These are phyloP conservation scores for Pseudoatta argentina DNA, from an alignment of 1,140 invertebrate genomes.

Conservation along the genomic window DNA sequence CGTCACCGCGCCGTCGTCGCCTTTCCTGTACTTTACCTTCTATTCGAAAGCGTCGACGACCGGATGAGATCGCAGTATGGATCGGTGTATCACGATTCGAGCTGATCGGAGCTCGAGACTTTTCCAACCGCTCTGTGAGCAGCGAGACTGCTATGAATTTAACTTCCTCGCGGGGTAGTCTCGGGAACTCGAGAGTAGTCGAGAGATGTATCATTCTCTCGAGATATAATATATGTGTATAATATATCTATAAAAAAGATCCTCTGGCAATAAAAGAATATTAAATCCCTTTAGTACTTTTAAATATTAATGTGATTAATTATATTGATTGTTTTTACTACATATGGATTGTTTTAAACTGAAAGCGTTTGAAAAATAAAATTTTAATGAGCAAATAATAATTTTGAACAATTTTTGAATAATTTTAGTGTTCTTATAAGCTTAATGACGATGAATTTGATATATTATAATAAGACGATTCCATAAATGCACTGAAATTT, in stretches of 20 bases:
- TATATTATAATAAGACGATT: not conserved
- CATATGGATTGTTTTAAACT: not conserved
- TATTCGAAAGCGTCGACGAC: not conserved
- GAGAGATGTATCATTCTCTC: not conserved
- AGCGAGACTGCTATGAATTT: constrained; percentile 5
- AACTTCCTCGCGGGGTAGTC: not conserved
- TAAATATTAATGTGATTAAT: not conserved
- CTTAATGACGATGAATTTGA: not conserved
- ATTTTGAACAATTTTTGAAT: not conserved
- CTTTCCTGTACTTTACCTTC: not conserved
- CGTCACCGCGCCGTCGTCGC: not conserved
- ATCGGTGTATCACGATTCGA: not conserved
- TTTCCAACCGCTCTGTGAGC: not conserved
- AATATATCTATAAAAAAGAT: not conserved
- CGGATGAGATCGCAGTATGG: not conserved
- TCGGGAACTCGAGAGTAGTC: not conserved
- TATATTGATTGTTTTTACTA: too few relatives aligned
- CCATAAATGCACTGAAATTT: not conserved
- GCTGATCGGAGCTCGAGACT: not conserved
- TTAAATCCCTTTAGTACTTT: not conserved
- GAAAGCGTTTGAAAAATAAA: not conserved
- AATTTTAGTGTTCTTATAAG: not conserved
- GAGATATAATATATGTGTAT: not conserved
- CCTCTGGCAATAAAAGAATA: not conserved
- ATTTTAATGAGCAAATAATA: not conserved